Conservation (phyloP, 2,113 vertebrate genomes). For the Podiceps cristatus region DNA sequence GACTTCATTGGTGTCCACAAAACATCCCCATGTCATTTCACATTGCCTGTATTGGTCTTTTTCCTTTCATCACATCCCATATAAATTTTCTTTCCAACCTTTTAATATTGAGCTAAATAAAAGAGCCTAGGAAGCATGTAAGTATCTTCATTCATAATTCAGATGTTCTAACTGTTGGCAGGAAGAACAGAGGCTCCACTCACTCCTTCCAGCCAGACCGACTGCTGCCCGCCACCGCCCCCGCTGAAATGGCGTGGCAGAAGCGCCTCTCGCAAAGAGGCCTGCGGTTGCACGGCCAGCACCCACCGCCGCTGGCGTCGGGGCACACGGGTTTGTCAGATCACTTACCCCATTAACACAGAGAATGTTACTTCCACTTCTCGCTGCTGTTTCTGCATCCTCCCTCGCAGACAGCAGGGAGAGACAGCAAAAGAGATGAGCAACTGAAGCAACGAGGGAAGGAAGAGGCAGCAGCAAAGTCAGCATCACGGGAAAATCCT, state of each 20-base stretch:
- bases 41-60: neutral
- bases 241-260: rapidly evolving
- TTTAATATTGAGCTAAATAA: neutral
- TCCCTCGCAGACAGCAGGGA: rapidly evolving
- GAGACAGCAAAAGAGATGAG: rapidly evolving
- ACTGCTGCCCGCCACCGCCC: rapidly evolving
- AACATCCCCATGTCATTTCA: neutral
- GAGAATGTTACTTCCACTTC: neutral
- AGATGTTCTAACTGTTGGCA: neutral
- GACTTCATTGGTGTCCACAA: neutral
- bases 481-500: neutral
- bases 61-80: neutral
- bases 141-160: neutral
- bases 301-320: rapidly evolving
- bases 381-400: neutral
- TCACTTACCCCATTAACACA: neutral
- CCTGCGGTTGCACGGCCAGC: rapidly evolving
- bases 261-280: neutral
- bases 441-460: rapidly evolving
- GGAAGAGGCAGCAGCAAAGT: neutral
- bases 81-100: neutral
- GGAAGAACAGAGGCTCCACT: neutral
- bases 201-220: rapidly evolving
- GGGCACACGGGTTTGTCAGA: rapidly evolving
- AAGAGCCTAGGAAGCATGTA: neutral